Base-by-base conservation (phyloP, 2,113 vertebrate genomes). In the Ptychochromis oligacanthus region DNA sequence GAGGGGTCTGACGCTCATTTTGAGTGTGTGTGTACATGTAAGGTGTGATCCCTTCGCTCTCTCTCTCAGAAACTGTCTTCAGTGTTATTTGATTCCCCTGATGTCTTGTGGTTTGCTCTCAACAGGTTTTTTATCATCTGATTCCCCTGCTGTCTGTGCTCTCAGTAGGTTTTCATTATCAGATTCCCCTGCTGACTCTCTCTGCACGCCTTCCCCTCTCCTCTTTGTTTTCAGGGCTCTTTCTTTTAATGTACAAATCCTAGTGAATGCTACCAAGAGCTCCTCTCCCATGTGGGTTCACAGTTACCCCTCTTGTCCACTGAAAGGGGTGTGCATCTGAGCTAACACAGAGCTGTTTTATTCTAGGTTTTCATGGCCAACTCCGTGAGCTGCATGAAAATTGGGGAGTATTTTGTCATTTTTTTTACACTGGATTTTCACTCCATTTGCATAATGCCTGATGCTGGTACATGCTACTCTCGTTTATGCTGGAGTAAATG, bases 151-250 rank as follows among this genome's bases (percentile, higher is more conserved):
- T 79, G 79, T 77, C 83, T 80, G 11, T 6, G 17, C 80, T 76
- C 84, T 83, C 82, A 46, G 59, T 79, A 40, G 90, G 87, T 86
- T 87, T 88, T 87, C 77, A 85, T 86, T 80, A 91, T 77, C 85
- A 56, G 72, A 67, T 72, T 54, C 81, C 65, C 80, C 84, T 1
- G 20, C 89, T 46, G 82, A 64, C 82, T 83, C n/a, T 6, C 79
- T 75, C 80, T 77, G 75, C 84, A 84, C 7, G 8, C 17, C 72
- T 64, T 12, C 34, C 70, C 49, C 62, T 76, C 77, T 46, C 31
- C 24, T 57, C 75, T 84, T 75, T 85, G 64, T 84, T 85, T 81
- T 76, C 78, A 65, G 59, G 34, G 40, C 77, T 83, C 79, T 85
- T 72, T 34, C 70, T 85, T 86, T 76, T 22, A 55, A 59, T 14